Conservation (phyloP, 2,888 invertebrate species). For the Epicampocera succincta region DNA sequence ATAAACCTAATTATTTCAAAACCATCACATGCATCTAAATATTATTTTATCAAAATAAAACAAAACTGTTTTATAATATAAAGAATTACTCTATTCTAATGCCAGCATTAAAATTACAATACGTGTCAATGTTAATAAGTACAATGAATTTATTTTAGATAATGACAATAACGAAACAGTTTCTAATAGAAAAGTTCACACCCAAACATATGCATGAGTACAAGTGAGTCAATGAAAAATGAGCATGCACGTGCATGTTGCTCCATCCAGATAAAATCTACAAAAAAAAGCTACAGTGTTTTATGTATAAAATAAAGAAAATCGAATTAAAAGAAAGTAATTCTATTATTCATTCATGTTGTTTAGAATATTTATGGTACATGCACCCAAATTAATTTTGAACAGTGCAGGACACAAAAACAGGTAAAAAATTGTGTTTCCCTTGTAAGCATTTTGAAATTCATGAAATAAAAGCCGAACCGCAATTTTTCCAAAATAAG, state of each 20-base stretch:
- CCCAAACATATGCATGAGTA: not conserved
- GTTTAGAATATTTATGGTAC: not conserved
- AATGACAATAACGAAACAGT: conserved; percentile 13
- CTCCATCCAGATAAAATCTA: not conserved
- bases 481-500: too few relatives aligned
- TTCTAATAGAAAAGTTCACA: conserved; percentile 12
- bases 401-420: not conserved
- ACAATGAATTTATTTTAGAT: conserved; percentile 28
- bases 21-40: conserved; percentile 16
- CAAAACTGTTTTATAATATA: not conserved
- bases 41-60: conserved; percentile 25
- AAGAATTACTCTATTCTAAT: conserved; percentile 13
- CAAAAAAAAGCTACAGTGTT: not conserved
- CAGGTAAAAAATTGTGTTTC: too few relatives aligned
- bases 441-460: too few relatives aligned
- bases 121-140: conserved; percentile 52
- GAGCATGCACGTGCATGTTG: too few relatives aligned
- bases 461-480: too few relatives aligned
- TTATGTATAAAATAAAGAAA: conserved; percentile 52
- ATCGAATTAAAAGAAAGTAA: conserved; percentile 59
- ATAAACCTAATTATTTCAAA: conserved; percentile 17
- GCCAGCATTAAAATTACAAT: conserved; percentile 42
- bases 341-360: conserved; percentile 7
- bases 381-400: not conserved
- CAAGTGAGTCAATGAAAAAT: too few relatives aligned